Conservation (phyloP, 1,140 invertebrate species). For the Cotesia chilonis region DNA sequence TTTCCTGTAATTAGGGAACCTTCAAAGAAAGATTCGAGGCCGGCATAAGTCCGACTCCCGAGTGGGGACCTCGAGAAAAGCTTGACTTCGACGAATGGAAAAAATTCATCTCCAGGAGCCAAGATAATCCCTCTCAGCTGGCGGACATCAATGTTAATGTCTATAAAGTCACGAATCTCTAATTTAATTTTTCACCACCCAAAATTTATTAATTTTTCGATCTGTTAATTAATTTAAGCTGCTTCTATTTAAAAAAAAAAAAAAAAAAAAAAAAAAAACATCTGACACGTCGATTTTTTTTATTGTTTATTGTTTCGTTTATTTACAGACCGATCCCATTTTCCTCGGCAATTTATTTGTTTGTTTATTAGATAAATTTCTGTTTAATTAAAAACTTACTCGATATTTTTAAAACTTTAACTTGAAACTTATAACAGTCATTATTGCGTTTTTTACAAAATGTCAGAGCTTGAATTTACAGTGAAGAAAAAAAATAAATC, state of each 20-base stretch:
- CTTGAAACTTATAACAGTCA: too few species aligned
- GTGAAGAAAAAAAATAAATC: slow-evolving; percentile 17
- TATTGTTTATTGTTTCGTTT: too few species aligned
- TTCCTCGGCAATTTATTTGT: too few species aligned
- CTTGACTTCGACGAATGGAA: slow-evolving; percentile 52
- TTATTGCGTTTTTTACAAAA: not conserved
- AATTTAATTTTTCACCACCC: slow-evolving; percentile 9
- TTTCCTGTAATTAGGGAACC: slow-evolving; percentile 45
- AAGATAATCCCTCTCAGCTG: slow-evolving; percentile 38
- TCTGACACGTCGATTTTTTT: too few species aligned
- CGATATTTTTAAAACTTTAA: too few species aligned
- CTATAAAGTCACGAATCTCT: slow-evolving; percentile 42
- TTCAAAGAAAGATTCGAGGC: slow-evolving; percentile 46
- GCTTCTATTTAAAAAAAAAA: too few species aligned
- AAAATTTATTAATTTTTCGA: slow-evolving; percentile 2
- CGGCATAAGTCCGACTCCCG: slow-evolving; percentile 47
- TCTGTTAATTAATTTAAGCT: too few species aligned
- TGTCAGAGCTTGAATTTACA: not conserved
- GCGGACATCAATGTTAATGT: slow-evolving; percentile 40
- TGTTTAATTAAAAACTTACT: too few species aligned
- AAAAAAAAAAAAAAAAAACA: too few species aligned
- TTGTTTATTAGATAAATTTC: too few species aligned
- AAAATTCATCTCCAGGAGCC: slow-evolving; percentile 42
- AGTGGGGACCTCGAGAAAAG: slow-evolving; percentile 52
- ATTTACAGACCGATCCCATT: too few species aligned